These are phyloP conservation scores for Semibalanus balanoides DNA, from an alignment of 1,140 invertebrate genomes.

Conservation along the genomic window DNA sequence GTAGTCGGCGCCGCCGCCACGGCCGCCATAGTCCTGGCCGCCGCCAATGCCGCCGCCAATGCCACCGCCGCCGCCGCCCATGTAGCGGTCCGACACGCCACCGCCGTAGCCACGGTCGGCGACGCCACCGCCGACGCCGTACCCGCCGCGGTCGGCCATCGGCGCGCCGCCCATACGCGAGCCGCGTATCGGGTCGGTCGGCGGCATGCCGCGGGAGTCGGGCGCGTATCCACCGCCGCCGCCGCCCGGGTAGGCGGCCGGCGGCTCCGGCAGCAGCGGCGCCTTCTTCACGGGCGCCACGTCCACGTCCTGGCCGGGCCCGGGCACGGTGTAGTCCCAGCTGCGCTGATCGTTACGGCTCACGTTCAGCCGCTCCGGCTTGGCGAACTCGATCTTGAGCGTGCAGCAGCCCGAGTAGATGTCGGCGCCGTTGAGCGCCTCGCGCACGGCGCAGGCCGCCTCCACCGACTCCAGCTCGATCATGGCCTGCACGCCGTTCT, in stretches of 20 bases:
- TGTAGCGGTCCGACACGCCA: neutral
- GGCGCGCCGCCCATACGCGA: neutral
- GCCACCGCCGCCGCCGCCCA: constrained; percentile 5
- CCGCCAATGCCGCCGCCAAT: neutral
- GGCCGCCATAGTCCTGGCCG: constrained; percentile 5
- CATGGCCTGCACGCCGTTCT: constrained; percentile 41
- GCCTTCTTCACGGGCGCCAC: neutral
- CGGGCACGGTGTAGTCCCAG: constrained; percentile 38
- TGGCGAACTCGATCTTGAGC: constrained; percentile 43
- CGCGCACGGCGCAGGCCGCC: constrained; percentile 36
- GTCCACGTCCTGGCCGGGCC: constrained; percentile 22
- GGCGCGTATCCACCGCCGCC: neutral
- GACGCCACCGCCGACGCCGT: neutral
- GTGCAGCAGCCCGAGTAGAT: constrained; percentile 47
- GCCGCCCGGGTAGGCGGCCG: neutral
- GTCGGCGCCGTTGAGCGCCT: constrained; percentile 41
- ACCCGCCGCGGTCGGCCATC: neutral
- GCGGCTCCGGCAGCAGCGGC: constrained; percentile 7
- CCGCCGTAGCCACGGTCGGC: constrained; percentile 2
- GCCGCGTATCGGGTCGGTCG: neutral
- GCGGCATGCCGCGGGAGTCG: neutral
- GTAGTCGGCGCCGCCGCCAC: neutral
- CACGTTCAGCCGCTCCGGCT: constrained; percentile 38
- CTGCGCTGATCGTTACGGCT: constrained; percentile 40
- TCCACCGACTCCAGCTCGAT: constrained; percentile 42